These are phyloP conservation scores for Lutra lutra DNA, from an alignment of 2,797 vertebrate species.

Conservation along the genomic window DNA sequence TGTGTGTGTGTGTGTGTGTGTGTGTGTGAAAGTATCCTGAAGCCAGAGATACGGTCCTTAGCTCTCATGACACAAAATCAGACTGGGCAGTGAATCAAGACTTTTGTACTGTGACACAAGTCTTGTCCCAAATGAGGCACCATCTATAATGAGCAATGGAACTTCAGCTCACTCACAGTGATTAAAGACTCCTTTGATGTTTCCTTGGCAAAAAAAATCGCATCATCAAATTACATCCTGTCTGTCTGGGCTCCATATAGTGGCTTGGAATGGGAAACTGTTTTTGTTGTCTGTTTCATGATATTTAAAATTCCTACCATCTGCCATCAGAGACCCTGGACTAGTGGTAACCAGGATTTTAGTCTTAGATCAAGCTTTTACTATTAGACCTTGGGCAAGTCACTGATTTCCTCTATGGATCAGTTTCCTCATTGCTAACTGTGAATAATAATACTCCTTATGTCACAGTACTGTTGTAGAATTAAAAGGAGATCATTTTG, in stretches of 20 bases:
- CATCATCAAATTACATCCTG: slow-evolving; percentile 63
- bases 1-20: neutral
- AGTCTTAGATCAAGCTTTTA: slow-evolving; percentile 24
- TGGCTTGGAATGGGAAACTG: slow-evolving; percentile 48
- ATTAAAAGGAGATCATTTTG: slow-evolving; percentile 41
- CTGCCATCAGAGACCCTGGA: neutral
- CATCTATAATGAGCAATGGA: slow-evolving; percentile 46
- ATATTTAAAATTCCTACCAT: slow-evolving; percentile 55
- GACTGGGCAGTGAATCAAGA: slow-evolving; percentile 45
- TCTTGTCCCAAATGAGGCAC: slow-evolving; percentile 47
- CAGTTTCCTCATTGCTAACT: slow-evolving; percentile 2
- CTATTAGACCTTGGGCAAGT: neutral
- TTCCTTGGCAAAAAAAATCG: slow-evolving; percentile 72
- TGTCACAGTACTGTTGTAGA: neutral
- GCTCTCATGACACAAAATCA: slow-evolving; percentile 12
- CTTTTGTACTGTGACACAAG: neutral
- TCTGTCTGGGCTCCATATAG: slow-evolving; percentile 42
- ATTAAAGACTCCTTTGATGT: slow-evolving; percentile 71
- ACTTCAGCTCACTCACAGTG: slow-evolving; percentile 34
- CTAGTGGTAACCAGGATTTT: slow-evolving; percentile 25
- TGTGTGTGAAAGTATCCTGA: neutral
- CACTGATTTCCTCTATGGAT: slow-evolving; percentile 29
- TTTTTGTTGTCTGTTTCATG: slow-evolving; percentile 54
- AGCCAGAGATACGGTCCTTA: slow-evolving; percentile 43
- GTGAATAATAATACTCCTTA: neutral